Evolutionary conservation across 2,888 invertebrate genomes (phyloP).

Genomic region (Sussaba pulchella): DNA sequence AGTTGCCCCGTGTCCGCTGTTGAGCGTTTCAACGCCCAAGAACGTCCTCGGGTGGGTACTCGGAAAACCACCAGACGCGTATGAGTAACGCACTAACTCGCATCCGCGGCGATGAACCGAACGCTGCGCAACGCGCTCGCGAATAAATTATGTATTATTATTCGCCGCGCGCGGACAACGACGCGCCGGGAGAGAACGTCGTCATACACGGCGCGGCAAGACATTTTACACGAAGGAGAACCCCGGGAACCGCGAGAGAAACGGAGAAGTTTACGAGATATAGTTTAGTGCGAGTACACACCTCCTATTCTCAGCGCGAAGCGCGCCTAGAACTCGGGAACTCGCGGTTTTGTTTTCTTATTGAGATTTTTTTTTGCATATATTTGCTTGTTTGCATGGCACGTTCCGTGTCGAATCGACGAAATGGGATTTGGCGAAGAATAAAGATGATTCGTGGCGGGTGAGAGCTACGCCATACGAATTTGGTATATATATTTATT

Average conservation of each 20-base stretch:
- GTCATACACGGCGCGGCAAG: constrained; percentile 35
- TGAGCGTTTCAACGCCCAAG: constrained; percentile 39
- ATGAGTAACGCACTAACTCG: constrained; percentile 1
- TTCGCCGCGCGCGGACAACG: constrained; percentile 20
- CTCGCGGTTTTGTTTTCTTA: not conserved
- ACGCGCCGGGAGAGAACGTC: constrained; percentile 11
- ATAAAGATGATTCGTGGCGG: no score
- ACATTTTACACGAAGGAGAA: not conserved
- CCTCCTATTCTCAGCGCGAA: not conserved
- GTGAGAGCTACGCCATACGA: no score
- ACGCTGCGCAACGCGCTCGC: constrained; percentile 35
- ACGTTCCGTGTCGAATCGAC: not conserved
- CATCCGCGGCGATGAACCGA: constrained; percentile 6
- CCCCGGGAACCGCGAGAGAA: constrained; percentile 6
- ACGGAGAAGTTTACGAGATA: constrained; percentile 51
- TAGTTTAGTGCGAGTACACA: constrained; percentile 25
- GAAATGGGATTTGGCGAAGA: no score
- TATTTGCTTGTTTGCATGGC: not conserved
- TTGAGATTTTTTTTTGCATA: constrained; percentile 17
- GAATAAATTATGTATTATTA: constrained; percentile 64
- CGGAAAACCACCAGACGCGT: constrained; percentile 28
- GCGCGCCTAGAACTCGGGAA: constrained; percentile 5
- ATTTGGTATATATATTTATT: no score
- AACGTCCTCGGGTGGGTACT: no score
- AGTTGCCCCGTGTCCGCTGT: not conserved